Evolutionary conservation across 64 coral and sea anemone species (phyloP).

Genomic region (Trachythela sp.): DNA sequence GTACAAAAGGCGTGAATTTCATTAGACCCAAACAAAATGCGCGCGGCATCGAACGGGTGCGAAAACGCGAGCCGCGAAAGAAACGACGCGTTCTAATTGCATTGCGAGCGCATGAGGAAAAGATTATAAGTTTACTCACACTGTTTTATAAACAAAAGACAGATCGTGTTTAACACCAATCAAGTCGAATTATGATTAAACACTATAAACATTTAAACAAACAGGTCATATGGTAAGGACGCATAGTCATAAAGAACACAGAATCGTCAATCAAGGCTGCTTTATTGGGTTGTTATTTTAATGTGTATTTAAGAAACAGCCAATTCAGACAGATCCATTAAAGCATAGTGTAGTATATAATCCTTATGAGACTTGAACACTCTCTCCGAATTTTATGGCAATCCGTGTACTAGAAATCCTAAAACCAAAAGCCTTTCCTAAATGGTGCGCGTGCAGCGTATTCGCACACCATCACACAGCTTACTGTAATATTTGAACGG

Average conservation of each 20-base stretch:
- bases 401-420: not conserved
- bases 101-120: not conserved
- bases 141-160: conserved; percentile 4
- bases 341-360: not conserved
- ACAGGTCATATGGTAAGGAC: not conserved
- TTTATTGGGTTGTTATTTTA: not conserved
- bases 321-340: not conserved
- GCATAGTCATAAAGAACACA: not conserved
- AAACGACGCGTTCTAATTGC: not conserved
- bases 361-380: not conserved
- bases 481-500: not conserved
- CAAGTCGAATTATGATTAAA: conserved; percentile 4
- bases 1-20: not conserved
- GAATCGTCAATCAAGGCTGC: not conserved
- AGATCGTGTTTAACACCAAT: conserved; percentile 2
- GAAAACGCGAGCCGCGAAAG: not conserved
- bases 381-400: not conserved
- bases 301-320: not conserved
- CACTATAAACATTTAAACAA: conserved; percentile 14
- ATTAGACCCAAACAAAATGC: too few relatives aligned
- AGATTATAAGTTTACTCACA: conserved; percentile 10
- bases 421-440: not conserved
- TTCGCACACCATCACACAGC: not conserved
- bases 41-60: too few relatives aligned
- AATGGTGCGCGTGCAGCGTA: not conserved